These are phyloP conservation scores for Phengaris alcon DNA, from an alignment of 2,888 invertebrate species.

Conservation along the genomic window DNA sequence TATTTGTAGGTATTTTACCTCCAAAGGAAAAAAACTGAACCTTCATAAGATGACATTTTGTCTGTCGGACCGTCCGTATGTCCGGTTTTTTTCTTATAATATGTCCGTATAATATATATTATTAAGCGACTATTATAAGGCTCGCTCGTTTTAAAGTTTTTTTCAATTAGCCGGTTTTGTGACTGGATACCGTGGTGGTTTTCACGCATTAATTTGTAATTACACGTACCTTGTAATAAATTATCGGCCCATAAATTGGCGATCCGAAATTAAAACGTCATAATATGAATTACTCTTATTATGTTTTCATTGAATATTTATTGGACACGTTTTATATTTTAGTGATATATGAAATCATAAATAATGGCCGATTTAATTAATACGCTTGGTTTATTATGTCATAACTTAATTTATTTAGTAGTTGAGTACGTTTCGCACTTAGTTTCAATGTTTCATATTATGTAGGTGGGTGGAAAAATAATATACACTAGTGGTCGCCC, in stretches of 20 bases:
- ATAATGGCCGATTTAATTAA: slow-evolving; percentile 39
- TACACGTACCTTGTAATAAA: slow-evolving; percentile 10
- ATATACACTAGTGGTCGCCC: no score
- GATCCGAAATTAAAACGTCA: slow-evolving; percentile 40
- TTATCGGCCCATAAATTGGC: slow-evolving; percentile 2
- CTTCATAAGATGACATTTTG: no score
- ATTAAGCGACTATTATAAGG: no score
- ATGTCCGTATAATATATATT: no score
- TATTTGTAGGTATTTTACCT: no score
- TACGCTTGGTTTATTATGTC: slow-evolving; percentile 35
- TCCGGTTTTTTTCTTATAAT: no score
- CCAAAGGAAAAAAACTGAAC: no score
- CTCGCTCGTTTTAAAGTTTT: no score
- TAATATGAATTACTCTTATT: slow-evolving; percentile 40
- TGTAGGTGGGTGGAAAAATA: not conserved
- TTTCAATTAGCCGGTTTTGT: no score
- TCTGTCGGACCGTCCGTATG: no score
- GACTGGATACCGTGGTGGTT: not conserved
- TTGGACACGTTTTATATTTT: slow-evolving; percentile 40
- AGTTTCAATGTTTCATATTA: not conserved
- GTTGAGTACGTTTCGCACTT: slow-evolving; percentile 11
- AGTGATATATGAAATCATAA: slow-evolving; percentile 39
- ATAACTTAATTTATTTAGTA: slow-evolving; percentile 9
- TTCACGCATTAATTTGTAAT: not conserved
- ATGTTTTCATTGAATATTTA: slow-evolving; percentile 43